A percentile compares a stretch with the other conserved stretches of the same genome.
Evolutionary conservation across 2,797 vertebrate species (phyloP).

Genomic region (Erethizon dorsatum): DNA sequence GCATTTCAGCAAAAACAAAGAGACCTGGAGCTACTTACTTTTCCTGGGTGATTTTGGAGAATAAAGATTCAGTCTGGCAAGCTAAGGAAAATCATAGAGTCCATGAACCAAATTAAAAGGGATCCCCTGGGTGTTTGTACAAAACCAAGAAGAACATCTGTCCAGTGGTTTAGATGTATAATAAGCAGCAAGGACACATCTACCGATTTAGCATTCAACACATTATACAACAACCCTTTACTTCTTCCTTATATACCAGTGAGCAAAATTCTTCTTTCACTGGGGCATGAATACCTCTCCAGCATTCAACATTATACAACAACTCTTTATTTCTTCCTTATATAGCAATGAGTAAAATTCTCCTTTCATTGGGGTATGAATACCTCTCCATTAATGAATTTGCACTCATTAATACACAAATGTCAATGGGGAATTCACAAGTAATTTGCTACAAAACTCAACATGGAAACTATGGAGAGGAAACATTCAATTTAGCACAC

Average conservation of each 20-base stretch:
- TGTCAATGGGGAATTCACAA: conserved; percentile 42
- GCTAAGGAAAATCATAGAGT: conserved; percentile 47
- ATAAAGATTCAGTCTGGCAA: conserved; percentile 45
- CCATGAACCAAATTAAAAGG: conserved; percentile 44
- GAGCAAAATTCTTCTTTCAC: conserved; percentile 47
- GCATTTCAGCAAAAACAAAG: conserved; percentile 48
- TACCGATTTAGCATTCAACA: neutral
- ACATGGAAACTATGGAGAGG: neutral
- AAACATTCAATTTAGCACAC: neutral
- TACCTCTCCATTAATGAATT: conserved; percentile 3
- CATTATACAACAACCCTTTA: neutral
- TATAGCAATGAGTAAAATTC: conserved; percentile 49
- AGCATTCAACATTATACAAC: neutral
- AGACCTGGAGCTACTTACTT: conserved; percentile 53
- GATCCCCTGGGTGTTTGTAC: neutral
- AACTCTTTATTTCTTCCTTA: conserved; percentile 1
- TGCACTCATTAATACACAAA: conserved; percentile 16
- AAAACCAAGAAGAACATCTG: conserved; percentile 29
- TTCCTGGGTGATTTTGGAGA: conserved; percentile 53
- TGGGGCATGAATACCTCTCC: neutral
- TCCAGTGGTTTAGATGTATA: neutral
- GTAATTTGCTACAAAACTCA: conserved; percentile 56
- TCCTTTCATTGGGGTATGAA: neutral
- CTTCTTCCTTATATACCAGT: conserved; percentile 40
- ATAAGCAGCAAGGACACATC: neutral